Evolutionary conservation across 2,113 vertebrate species (phyloP).

Genomic region (Pelmatolapia mariae): DNA sequence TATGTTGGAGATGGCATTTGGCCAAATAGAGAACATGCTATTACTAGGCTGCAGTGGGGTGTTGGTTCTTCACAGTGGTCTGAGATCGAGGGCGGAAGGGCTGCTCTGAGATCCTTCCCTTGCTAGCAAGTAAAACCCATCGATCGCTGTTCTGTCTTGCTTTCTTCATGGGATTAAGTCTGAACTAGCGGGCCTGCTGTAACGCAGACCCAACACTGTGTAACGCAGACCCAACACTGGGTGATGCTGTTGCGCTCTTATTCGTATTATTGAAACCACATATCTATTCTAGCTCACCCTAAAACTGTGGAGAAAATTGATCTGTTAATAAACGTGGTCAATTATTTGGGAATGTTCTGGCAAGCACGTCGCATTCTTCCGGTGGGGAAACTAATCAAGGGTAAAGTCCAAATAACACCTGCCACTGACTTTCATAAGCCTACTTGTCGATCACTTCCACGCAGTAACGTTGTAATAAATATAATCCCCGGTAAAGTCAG

Average conservation of each 20-base stretch:
- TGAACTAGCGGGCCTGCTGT: no score
- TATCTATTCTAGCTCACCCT: not conserved
- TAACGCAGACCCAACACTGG: no score
- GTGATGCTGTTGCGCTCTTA: not conserved
- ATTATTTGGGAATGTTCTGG: not conserved
- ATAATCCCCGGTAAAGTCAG: not conserved
- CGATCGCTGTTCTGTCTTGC: no score
- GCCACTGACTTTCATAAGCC: not conserved
- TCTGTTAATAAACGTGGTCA: not conserved
- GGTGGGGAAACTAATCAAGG: not conserved
- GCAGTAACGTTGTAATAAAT: fast-evolving
- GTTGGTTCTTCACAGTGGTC: no score
- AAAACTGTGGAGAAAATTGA: not conserved
- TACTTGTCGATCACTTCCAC: not conserved
- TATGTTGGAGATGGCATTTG: no score
- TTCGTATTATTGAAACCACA: fast-evolving
- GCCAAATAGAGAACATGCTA: no score
- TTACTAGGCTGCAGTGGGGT: no score
- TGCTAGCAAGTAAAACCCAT: no score
- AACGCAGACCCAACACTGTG: no score
- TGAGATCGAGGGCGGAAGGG: no score
- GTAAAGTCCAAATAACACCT: not conserved
- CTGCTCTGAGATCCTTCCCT: no score
- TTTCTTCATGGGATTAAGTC: no score
- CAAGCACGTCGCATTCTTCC: not conserved